phyloP scores from a whole-genome alignment of 2,888 invertebrate genomes.

The Tenthredo notha region DNA sequence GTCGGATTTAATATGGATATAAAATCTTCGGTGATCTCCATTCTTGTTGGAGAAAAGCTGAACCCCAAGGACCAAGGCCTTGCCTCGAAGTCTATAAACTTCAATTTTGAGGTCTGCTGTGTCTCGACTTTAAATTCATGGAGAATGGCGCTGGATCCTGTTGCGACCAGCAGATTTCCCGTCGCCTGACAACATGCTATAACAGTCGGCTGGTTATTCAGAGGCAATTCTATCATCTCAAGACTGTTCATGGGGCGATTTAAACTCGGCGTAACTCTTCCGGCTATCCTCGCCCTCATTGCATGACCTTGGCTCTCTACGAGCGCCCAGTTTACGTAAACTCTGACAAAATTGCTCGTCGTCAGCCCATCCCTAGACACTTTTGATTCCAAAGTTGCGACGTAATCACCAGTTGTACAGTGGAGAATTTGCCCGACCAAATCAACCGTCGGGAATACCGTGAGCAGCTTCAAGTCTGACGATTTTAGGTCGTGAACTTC shows the following conservation, averaged over 20 bases:
- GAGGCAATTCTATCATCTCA: conserved; percentile 88
- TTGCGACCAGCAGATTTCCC: conserved; percentile 78
- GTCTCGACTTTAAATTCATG: conserved; percentile 84
- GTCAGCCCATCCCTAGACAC: conserved; percentile 67
- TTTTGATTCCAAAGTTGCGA: conserved; percentile 83
- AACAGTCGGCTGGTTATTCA: conserved; percentile 81
- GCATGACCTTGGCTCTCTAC: conserved; percentile 78
- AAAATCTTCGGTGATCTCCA: conserved; percentile 85
- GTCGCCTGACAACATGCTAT: conserved; percentile 84
- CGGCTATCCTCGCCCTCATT: conserved; percentile 87
- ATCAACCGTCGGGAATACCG: conserved; percentile 87
- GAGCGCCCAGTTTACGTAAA: conserved; percentile 87
- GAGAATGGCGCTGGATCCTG: conserved; percentile 78
- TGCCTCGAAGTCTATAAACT: conserved; percentile 86
- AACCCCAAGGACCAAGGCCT: conserved; percentile 84
- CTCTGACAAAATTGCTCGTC: conserved; percentile 81
- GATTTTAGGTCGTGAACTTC: conserved; percentile 81
- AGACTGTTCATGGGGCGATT: conserved; percentile 83
- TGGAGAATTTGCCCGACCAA: conserved; percentile 85
- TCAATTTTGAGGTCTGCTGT: conserved; percentile 84
- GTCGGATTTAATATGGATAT: conserved; percentile 83
- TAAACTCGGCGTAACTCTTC: conserved; percentile 86
- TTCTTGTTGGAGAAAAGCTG: conserved; percentile 82
- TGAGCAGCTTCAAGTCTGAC: conserved; percentile 78
- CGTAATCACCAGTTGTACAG: conserved; percentile 86